phyloP scores from a whole-genome alignment of 2,888 invertebrate genomes.

The Cosmia pyralina region DNA sequence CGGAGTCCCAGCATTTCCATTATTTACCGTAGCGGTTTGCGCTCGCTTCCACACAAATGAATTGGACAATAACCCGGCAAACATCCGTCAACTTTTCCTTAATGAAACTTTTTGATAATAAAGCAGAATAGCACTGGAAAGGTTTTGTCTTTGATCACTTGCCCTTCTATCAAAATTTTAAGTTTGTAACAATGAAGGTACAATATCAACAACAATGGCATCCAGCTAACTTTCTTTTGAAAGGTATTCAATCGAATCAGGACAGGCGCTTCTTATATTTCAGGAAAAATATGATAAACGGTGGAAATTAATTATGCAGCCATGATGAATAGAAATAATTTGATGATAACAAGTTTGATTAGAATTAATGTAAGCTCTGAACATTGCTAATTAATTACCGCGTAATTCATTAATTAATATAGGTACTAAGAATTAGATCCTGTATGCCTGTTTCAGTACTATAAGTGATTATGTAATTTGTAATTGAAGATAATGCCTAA shows the following conservation, averaged over 20 bases:
- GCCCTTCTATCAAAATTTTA: conserved; percentile 71
- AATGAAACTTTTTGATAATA: conserved; percentile 84
- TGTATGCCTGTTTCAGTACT: conserved; percentile 7
- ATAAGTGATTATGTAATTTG: not conserved
- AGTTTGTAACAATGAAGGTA: conserved; percentile 68
- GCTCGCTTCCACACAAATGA: conserved; percentile 80
- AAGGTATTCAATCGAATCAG: conserved; percentile 60
- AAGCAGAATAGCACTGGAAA: conserved; percentile 77
- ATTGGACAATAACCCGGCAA: conserved; percentile 83
- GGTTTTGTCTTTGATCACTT: conserved; percentile 82
- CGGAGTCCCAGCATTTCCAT: conserved; percentile 76
- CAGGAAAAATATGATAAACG: conserved; percentile 37
- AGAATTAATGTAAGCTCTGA: conserved; percentile 39
- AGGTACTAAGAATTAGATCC: not conserved
- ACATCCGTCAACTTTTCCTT: conserved; percentile 81
- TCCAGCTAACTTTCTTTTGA: conserved; percentile 57
- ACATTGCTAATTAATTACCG: conserved; percentile 31
- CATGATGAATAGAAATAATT: conserved; percentile 24
- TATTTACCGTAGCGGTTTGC: conserved; percentile 80
- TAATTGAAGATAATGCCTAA: not conserved
- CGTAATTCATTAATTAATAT: conserved; percentile 6
- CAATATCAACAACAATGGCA: conserved; percentile 64
- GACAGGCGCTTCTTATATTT: conserved; percentile 43
- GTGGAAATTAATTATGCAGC: conserved; percentile 32
- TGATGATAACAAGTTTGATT: conserved; percentile 24